Percentiles rank a stretch among this genome's conserved stretches.
Evolutionary conservation across 2,888 invertebrate species (phyloP).

Genomic region (Eilema sororculum): DNA sequence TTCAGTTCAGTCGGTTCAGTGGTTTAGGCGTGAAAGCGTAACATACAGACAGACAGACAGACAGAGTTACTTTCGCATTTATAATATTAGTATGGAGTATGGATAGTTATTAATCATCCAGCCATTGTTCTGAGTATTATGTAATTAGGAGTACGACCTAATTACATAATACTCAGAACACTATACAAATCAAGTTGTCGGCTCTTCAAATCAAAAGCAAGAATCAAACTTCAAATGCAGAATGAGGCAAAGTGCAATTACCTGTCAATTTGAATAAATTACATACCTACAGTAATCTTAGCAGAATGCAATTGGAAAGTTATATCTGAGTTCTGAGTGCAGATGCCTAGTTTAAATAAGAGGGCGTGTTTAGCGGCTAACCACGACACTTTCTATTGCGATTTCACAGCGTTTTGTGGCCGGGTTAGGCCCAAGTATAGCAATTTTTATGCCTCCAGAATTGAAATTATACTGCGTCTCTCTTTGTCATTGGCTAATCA

Average conservation of each 20-base stretch:
- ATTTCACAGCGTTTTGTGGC: conserved; percentile 71
- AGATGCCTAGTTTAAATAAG: conserved; percentile 78
- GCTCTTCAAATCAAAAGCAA: not conserved
- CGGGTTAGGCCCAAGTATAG: conserved; percentile 51
- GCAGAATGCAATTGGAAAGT: conserved; percentile 56
- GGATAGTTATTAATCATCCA: not conserved
- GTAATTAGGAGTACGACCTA: too few species aligned
- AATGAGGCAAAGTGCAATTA: conserved; percentile 26
- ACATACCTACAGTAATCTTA: conserved; percentile 29
- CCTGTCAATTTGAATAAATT: conserved; percentile 28
- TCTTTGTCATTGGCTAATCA: conserved; percentile 42
- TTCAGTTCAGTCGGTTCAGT: too few species aligned
- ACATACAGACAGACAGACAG: too few species aligned
- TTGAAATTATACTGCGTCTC: conserved; percentile 32
- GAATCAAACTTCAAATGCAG: conserved; percentile 5
- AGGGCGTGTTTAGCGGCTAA: conserved; percentile 67
- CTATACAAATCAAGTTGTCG: not conserved
- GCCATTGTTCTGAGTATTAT: too few species aligned
- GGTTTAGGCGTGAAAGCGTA: too few species aligned
- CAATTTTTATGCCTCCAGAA: conserved; percentile 48
- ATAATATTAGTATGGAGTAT: too few species aligned
- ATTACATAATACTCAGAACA: not conserved
- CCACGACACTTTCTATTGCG: conserved; percentile 77
- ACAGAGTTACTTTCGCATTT: too few species aligned
- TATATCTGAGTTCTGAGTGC: conserved; percentile 55